Evolutionary conservation across 2,113 vertebrate genomes (phyloP), one percentile per base, ranked within the genome.

Genomic region (Ginglymostoma cirratum): DNA sequence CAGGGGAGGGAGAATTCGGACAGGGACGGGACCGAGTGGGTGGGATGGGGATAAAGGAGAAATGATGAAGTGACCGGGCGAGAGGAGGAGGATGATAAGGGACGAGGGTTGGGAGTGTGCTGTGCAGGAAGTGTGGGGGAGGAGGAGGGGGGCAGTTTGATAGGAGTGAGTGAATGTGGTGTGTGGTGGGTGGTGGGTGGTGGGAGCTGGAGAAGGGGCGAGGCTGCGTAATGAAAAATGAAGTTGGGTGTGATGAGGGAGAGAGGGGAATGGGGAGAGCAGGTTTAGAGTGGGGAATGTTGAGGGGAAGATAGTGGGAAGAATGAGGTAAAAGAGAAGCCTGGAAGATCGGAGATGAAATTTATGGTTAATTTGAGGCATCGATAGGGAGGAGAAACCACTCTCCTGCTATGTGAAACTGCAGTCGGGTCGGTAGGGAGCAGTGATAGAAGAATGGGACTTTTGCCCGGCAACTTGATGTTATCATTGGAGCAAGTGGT

Each of bases 151-250:
- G 65, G 38, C 23, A 15, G 15, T 2, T 14, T 23, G 3, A 45
- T 12, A 12, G 0, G 61, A 8, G 38, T 1, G 12, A 10, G 85
- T 23, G 5, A 27, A 1, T 89, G 15, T 17, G 15, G 19, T 2
- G 78, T 1, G 5, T 5, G 76, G 1, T n/a, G n/a, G n/a, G n/a
- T n/a, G 70, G 19, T 0, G 5, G 2, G 14, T 24, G 3, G 15
- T 2, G n/a, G n/a, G 78, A 30, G n/a, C 14, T 5, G 17, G 15
- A n/a, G 80, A 14, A 12, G 34, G 14, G 80, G 99, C 97, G 98
- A 98, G 96, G 98, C 96, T 24, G 80, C 2, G n/a, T 2, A 5
- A 17, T 5, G 14, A 38, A 14, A 2, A 21, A 8, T 3, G 10
- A 14, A 0, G 30, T 5, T 8, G 27, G 70, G 38, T n/a, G 21